Evolutionary conservation across 2,113 vertebrate species (phyloP), one percentile per base, ranked within the genome.

Genomic region (Columbina picui): DNA sequence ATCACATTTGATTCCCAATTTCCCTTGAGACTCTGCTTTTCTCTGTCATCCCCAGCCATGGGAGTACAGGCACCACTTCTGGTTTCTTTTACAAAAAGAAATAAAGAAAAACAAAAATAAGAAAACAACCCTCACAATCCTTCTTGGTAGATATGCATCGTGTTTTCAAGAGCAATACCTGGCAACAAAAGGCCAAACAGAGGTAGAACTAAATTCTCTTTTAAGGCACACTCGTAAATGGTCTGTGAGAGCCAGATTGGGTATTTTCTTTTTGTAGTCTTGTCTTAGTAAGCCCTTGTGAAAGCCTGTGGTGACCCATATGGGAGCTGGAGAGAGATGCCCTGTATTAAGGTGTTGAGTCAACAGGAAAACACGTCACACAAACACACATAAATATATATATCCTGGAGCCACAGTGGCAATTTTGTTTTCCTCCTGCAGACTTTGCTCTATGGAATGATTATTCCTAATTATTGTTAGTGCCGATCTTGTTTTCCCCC

Each of bases 241-340:
- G 30, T 21, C 73, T 30, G 57, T 17, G 53, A 53, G 49, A 87
- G 49, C 53, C 75, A 70, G n/a, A 34, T 83, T 63, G 67, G 70
- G 49, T 68, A n/a, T 91, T 89, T 88, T 53, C 57, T 21, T 59
- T 70, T 45, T 61, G 23, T 57, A 76, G 36, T 5, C 56, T 70
- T 8, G 75, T 82, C 61, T 85, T 70, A 2, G 53, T 45, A 34
- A 84, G 59, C 55, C 55, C 63, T 57, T 12, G 32, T 49, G 82
- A 70, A 74, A 87, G 55, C 90, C 91, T 86, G 85, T 63, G 82
- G 70, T 74, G 91, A 87, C 93, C 93, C 92, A 93, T 69, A 22
- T 74, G 85, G 87, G 91, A 96, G 59, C 84, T 95, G 94, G 75
- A 73, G 71, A 57, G 88, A 29, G 71, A 20, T 88, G 90, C 45